Evolutionary conservation across 2,888 invertebrate genomes (phyloP), one percentile per base, ranked within the genome.

Genomic region (Xylota segnis): DNA sequence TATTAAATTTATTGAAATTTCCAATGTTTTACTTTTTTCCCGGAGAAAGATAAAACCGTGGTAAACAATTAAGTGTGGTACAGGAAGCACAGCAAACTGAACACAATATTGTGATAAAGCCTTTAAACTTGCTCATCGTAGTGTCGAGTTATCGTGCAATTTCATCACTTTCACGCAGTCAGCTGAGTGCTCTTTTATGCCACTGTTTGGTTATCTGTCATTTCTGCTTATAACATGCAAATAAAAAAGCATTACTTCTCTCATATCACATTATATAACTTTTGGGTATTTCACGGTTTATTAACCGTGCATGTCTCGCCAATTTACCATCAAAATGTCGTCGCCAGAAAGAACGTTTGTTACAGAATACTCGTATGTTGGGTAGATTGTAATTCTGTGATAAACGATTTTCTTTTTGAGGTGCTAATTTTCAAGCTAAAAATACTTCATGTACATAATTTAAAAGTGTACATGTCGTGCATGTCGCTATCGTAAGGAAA

Each of bases 161-260:
- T 10, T 29, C 23, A 34, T 65, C 65, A 14, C 34, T 37, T 50
- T n/a, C 10, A 34, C 18, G 14, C 52, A 40, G 16, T 34, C 34
- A 50, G 6, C 7, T 12, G 34, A 27, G 32, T 50, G 16, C 52
- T 14, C 9, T 50, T 12, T 66, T 37, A 52, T 37, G 34, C 5
- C 14, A 52, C 18, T 5, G 29, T 16, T 63, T 65, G 52, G 52
- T 34, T 63, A 47, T 47, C 65, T 34, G 12, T 7, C 43, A 18
- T 47, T 50, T 37, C n/a, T 47, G 34, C 50, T 65, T 50, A 29
- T 23, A 50, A 50, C 7, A 34, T 50, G 50, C 23, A 50, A 50
- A 65, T 50, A 34, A 23, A 52, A 66, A 66, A 14, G n/a, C 52
- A 52, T 66, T 52, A 66, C 32, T 66, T 52, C 66, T 5, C 52